phyloP scores from a whole-genome alignment of 2,113 vertebrate genomes.

The Corvus moneduloides region DNA sequence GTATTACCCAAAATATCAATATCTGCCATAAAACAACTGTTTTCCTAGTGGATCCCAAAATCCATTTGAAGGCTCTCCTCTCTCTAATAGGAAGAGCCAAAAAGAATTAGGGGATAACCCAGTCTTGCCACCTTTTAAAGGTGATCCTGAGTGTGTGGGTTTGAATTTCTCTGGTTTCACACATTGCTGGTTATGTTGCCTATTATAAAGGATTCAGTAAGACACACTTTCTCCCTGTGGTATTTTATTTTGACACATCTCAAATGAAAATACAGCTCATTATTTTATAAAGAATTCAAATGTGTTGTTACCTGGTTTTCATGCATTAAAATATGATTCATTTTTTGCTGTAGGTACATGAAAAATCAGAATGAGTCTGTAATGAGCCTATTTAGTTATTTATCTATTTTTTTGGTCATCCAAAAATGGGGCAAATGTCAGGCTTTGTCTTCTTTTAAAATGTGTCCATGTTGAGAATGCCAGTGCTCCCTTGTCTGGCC shows the following conservation, averaged over 20 bases:
- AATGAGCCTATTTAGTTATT: neutral
- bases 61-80: neutral
- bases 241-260: constrained; percentile 72
- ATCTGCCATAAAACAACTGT: neutral
- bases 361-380: neutral
- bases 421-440: neutral
- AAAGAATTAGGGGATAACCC: neutral
- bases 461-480: neutral
- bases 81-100: neutral
- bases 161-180: constrained; percentile 62
- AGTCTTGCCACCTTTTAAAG: neutral
- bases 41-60: neutral
- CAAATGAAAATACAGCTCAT: constrained; percentile 67
- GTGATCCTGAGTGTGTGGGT: neutral
- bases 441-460: neutral
- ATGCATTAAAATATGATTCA: constrained; percentile 9
- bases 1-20: neutral
- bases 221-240: constrained; percentile 53
- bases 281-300: constrained; percentile 60
- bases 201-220: constrained; percentile 60
- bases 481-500: neutral
- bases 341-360: neutral
- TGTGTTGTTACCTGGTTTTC: constrained; percentile 56
- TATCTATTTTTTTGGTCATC: neutral
- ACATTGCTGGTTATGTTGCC: constrained; percentile 66